Percentiles rank a stretch among this genome's conserved stretches.
phyloP scores from a whole-genome alignment of 64 coral and sea anemone genomes.

The Actinia tenebrosa region DNA sequence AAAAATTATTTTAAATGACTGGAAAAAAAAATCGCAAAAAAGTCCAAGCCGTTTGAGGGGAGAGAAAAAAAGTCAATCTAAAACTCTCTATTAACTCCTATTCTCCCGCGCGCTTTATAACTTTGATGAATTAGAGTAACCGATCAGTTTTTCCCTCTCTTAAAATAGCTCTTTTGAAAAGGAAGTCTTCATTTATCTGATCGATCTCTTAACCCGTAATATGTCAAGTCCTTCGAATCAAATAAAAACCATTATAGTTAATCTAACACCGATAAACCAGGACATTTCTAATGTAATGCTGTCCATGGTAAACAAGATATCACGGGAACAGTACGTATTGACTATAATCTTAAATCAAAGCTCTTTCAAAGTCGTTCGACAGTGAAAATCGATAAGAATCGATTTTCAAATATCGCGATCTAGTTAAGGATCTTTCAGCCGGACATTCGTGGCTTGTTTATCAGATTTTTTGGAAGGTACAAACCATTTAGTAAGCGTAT shows the following conservation, averaged over 20 bases:
- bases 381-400: neutral
- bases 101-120: too few species aligned
- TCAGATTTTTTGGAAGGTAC: neutral
- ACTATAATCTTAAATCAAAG: neutral
- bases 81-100: too few species aligned
- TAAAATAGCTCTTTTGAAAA: neutral
- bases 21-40: too few species aligned
- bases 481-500: slow-evolving; percentile 10
- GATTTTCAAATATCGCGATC: neutral
- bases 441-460: slow-evolving; percentile 3
- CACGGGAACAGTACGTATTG: neutral
- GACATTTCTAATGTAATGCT: neutral
- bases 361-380: neutral
- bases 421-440: neutral
- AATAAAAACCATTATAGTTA: neutral
- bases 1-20: too few species aligned
- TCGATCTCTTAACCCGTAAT: neutral
- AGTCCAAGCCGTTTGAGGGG: too few species aligned
- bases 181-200: neutral
- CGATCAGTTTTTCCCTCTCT: neutral
- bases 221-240: neutral
- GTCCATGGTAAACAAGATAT: neutral
- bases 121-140: neutral
- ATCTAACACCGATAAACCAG: neutral
- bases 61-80: too few species aligned